Percentiles rank a stretch among this genome's conserved stretches.
phyloP scores from a whole-genome alignment of 2,797 vertebrate genomes.

The Dermochelys coriacea region DNA sequence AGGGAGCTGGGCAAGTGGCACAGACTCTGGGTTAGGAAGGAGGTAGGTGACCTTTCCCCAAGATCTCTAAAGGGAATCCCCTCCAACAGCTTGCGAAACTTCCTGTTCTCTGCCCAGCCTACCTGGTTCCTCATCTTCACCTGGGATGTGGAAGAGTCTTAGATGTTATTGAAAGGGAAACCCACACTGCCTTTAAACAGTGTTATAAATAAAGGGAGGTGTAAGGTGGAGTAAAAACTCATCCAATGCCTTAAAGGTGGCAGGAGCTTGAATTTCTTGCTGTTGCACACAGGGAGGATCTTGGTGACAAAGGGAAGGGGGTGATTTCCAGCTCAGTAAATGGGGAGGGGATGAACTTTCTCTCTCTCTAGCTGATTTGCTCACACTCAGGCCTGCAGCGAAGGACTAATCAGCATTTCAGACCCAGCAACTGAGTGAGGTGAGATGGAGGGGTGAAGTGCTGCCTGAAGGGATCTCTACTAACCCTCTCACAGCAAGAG shows the following conservation, averaged over 20 bases:
- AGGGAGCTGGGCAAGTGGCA: neutral
- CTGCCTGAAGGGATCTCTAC: neutral
- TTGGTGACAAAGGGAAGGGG: conserved; percentile 31
- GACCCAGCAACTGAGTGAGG: neutral
- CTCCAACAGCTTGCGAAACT: neutral
- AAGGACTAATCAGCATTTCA: conserved; percentile 27
- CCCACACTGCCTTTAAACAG: neutral
- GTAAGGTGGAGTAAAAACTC: conserved; percentile 14
- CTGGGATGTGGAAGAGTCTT: neutral
- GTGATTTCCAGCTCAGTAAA: conserved; percentile 43
- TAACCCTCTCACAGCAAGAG: neutral
- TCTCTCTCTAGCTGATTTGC: conserved; percentile 43
- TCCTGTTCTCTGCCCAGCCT: neutral
- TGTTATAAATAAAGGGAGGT: neutral
- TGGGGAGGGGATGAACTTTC: conserved; percentile 1
- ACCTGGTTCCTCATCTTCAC: neutral
- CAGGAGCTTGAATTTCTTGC: conserved; percentile 24
- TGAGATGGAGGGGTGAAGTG: neutral
- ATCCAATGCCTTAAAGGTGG: neutral
- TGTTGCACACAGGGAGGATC: conserved; percentile 12
- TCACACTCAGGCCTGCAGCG: conserved; percentile 46
- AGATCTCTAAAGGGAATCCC: neutral
- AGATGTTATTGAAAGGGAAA: conserved; percentile 2
- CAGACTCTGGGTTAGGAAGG: neutral
- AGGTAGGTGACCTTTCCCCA: neutral